These are phyloP conservation scores for Cyphomyrus plagiostoma DNA, from an alignment of 2,113 vertebrate genomes.

Conservation along the genomic window DNA sequence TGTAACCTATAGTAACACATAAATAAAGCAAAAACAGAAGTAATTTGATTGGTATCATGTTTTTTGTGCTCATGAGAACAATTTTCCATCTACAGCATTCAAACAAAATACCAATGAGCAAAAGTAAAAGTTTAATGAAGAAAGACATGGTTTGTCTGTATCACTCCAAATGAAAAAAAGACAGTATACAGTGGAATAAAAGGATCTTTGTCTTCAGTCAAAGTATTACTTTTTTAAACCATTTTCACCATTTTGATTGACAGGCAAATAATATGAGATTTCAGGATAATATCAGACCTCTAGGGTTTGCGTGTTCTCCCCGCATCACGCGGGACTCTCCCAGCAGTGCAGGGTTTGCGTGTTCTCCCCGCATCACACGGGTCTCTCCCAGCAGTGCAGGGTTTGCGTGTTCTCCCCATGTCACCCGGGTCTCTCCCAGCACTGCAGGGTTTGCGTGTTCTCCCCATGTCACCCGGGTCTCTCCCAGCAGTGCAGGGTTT, in stretches of 20 bases:
- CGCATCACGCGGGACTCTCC: not conserved
- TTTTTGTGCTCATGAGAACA: not conserved
- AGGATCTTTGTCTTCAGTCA: not conserved
- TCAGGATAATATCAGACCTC: not conserved
- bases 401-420: not conserved
- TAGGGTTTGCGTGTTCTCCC: not conserved
- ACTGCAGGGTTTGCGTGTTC: not conserved
- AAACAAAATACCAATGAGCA: slow-evolving; percentile 28
- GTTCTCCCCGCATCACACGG: not conserved
- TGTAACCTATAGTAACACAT: slow-evolving; percentile 7
- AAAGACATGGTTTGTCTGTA: not conserved
- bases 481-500: too few relatives aligned
- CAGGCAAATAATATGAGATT: not conserved
- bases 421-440: not conserved
- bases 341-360: not conserved
- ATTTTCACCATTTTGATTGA: not conserved
- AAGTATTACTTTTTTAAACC: not conserved
- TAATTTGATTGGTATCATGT: not conserved
- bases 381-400: not conserved
- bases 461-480: not conserved
- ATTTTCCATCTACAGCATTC: slow-evolving; percentile 19
- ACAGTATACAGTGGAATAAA: not conserved
- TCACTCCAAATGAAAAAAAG: not conserved
- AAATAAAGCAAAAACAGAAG: not conserved
- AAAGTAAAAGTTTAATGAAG: not conserved